A percentile compares a stretch with the other conserved stretches of the same genome.
Evolutionary conservation across 2,797 vertebrate genomes (phyloP).

Genomic region (Poecilia picta): DNA sequence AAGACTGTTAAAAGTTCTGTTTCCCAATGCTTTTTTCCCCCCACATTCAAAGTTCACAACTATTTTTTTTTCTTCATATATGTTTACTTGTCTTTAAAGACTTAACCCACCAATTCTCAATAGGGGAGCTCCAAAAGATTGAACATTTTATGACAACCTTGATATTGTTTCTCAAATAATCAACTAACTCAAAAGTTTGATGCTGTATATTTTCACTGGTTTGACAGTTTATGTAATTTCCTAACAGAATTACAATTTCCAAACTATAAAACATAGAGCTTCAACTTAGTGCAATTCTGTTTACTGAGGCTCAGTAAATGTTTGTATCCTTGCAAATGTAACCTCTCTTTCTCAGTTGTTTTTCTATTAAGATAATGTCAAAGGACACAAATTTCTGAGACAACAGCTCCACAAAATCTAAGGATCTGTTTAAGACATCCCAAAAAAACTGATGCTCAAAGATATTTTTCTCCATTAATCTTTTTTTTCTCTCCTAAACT

Average conservation of each 20-base stretch:
- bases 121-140: not conserved
- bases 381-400: not conserved
- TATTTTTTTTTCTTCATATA: not conserved
- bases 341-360: not conserved
- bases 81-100: not conserved
- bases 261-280: not conserved
- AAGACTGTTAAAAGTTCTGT: not conserved
- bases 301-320: not conserved
- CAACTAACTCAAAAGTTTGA: not conserved
- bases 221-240: not conserved
- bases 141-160: not conserved
- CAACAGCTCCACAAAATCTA: not conserved
- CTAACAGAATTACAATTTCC: not conserved
- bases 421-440: not conserved
- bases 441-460: not conserved
- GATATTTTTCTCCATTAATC: not conserved
- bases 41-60: not conserved
- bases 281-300: not conserved
- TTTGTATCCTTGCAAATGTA: not conserved
- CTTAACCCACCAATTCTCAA: not conserved
- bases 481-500: slow-evolving; percentile 9
- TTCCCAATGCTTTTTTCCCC: not conserved
- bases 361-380: not conserved
- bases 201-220: not conserved
- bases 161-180: not conserved